Percentiles rank a stretch among this genome's conserved stretches.
Conservation (phyloP, 2,888 invertebrate genomes). For the Rhamnusium bicolor region DNA sequence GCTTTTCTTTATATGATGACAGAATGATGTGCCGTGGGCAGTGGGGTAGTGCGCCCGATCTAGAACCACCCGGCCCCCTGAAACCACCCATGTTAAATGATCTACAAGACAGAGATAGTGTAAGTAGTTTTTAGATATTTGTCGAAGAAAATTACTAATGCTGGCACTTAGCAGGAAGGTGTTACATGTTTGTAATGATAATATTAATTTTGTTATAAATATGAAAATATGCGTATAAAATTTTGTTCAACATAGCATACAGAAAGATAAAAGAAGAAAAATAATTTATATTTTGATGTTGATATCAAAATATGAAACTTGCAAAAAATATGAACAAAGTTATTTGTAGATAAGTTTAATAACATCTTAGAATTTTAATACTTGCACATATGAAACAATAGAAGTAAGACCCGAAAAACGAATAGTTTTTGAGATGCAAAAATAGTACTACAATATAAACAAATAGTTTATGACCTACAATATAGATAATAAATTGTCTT, state of each 20-base stretch:
- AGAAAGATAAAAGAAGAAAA: background rate
- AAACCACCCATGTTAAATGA: slow-evolving; percentile 56
- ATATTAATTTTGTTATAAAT: background rate
- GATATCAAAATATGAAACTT: background rate
- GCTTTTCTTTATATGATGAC: slow-evolving; percentile 91
- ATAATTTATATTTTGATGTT: background rate
- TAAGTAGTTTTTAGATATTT: slow-evolving; percentile 69
- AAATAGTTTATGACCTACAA: too few relatives aligned
- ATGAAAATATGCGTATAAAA: background rate
- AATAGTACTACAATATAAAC: too few relatives aligned
- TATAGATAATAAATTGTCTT: too few relatives aligned
- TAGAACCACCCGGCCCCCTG: slow-evolving; percentile 62
- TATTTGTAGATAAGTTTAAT: background rate
- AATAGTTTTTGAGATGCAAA: too few relatives aligned
- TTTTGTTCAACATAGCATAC: slow-evolving; percentile 2
- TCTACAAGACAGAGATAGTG: slow-evolving; percentile 67
- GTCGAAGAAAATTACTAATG: background rate
- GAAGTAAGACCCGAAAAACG: background rate
- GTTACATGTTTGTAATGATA: slow-evolving; percentile 4
- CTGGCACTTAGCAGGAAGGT: slow-evolving; percentile 4
- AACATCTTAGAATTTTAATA: background rate
- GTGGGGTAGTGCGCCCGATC: slow-evolving; percentile 70
- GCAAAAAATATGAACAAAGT: too few relatives aligned
- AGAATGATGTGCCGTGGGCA: slow-evolving; percentile 82
- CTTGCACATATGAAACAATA: background rate